Evolutionary conservation across 2,113 vertebrate species (phyloP).

Genomic region (Apodemus sylvaticus): DNA sequence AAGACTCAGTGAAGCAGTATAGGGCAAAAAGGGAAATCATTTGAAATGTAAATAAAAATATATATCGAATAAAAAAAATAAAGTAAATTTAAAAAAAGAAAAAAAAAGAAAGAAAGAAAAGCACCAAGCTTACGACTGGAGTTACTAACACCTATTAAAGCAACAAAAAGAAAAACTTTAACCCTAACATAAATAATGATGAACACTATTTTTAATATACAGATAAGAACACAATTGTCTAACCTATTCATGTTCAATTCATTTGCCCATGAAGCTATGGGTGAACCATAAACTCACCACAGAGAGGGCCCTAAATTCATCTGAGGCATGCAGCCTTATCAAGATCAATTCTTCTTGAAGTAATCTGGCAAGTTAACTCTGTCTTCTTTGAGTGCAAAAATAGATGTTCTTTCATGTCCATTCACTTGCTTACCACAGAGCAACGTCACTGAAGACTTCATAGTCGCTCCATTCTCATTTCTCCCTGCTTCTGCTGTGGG

Average conservation of each 20-base stretch:
- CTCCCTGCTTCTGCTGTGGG: background rate
- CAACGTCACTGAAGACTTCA: background rate
- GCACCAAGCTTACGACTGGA: too few relatives aligned
- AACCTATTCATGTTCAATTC: conserved; percentile 4
- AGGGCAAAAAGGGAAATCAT: too few relatives aligned
- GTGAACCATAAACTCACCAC: background rate
- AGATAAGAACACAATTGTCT: conserved; percentile 18
- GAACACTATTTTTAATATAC: background rate
- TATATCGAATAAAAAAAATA: too few relatives aligned
- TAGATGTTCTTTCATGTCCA: background rate
- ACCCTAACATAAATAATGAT: background rate
- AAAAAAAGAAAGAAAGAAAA: too few relatives aligned
- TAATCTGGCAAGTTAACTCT: background rate
- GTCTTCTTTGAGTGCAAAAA: background rate
- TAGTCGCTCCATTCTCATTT: background rate
- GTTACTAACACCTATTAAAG: background rate
- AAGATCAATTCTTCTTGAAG: conserved; percentile 22
- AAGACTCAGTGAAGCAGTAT: too few relatives aligned
- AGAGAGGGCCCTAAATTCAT: background rate
- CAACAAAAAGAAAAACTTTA: background rate
- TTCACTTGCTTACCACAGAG: background rate
- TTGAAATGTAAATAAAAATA: too few relatives aligned
- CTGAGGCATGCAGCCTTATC: background rate
- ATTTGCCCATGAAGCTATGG: background rate
- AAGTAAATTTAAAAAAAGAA: too few relatives aligned